Evolutionary conservation across 2,888 invertebrate genomes (phyloP), one percentile per base, ranked within the genome.

Genomic region (Muscina levida): DNA sequence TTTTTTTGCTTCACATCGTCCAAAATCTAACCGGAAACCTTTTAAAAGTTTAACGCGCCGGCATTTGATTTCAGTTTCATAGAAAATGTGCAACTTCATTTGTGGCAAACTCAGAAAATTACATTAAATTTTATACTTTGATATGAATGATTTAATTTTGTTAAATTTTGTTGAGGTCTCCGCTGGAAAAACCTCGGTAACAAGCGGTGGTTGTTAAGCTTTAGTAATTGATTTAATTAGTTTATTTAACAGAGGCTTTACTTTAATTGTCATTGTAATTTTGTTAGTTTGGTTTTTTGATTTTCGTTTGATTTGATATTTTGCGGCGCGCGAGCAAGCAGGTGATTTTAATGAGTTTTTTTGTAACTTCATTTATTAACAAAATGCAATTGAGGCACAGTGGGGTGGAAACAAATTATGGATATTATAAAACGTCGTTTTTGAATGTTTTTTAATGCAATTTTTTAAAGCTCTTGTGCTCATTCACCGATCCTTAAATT

Each of bases 151-250:
- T 75, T 75, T 59, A 42, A 75, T 62, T 70, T 48, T 42, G n/a
- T 62, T 48, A 31, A 31, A 31, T 51, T 62, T 74, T 37, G 19
- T 37, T 37, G 19, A 48, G 37, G 39, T 53, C 31, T 8, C 31
- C 31, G 4, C 31, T 31, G 3, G 8, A 31, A 5, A 3, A 31
- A 31, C 3, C 31, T 5, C 3, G 8, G 31, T 8, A 31, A 8
- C 31, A 31, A 31, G 4, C 8, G 3, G 4, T 76, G 19, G 31
- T 72, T 57, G 11, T 71, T 62, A 77, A 56, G 82, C 77, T 77
- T 70, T 66, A 76, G 70, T 72, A 75, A 76, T 80, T 75, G 57
- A 80, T 72, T 82, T 82, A 82, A 80, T 82, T 82, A 75, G 48
- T 67, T 77, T 53, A 81, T 77, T 53, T 81, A 74, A 68, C 66